phyloP scores from a whole-genome alignment of 2,113 vertebrate species.

The Sceloporus undulatus region DNA sequence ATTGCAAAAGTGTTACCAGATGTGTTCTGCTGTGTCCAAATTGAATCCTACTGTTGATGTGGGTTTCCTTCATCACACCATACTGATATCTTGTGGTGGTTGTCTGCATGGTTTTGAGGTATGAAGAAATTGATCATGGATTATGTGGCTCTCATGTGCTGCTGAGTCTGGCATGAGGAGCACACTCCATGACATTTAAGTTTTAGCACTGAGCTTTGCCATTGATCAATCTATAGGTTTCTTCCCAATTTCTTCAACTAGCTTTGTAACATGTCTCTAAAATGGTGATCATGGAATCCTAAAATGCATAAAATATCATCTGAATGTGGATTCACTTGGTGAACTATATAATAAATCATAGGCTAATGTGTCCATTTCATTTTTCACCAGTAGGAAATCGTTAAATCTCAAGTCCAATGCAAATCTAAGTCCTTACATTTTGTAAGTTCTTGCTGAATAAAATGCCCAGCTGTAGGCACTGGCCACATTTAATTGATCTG shows the following conservation, averaged over 20 bases:
- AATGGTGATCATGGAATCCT: background rate
- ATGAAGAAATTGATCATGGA: background rate
- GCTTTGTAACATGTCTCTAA: background rate
- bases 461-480: no score
- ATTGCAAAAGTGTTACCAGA: slow-evolving; percentile 27
- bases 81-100: slow-evolving; percentile 4
- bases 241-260: background rate
- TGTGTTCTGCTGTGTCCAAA: slow-evolving; percentile 31
- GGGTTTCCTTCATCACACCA: slow-evolving; percentile 9
- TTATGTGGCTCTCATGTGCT: slow-evolving; percentile 5
- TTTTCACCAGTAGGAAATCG: background rate
- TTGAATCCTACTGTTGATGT: background rate
- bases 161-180: slow-evolving; percentile 2
- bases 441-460: background rate
- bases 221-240: background rate
- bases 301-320: background rate
- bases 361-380: background rate
- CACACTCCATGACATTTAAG: background rate
- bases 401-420: background rate
- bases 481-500: background rate
- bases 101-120: background rate
- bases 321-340: background rate
- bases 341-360: background rate
- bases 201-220: background rate
- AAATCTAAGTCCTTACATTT: background rate